Percentiles rank a stretch among this genome's conserved stretches.
Evolutionary conservation across 2,797 vertebrate genomes (phyloP).

Genomic region (Triplophysa bombifrons): DNA sequence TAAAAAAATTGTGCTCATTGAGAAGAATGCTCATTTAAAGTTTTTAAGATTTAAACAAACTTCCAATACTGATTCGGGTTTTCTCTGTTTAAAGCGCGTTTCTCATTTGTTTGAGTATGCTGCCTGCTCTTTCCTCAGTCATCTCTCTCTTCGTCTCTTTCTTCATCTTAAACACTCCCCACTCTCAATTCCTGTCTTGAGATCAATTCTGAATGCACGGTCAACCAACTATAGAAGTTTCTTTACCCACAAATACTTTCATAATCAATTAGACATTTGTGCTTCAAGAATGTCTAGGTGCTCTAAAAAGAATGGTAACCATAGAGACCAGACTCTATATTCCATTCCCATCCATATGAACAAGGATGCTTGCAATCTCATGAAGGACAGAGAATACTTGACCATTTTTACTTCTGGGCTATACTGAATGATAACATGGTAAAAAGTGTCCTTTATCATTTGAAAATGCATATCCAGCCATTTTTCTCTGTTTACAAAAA

Average conservation of each 20-base stretch:
- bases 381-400: neutral
- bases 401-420: slow-evolving; percentile 11
- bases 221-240: neutral
- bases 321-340: slow-evolving; percentile 33
- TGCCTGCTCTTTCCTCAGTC: too few relatives aligned
- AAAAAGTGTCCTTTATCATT: too few relatives aligned
- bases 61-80: too few relatives aligned
- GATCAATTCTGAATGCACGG: neutral
- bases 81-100: too few relatives aligned
- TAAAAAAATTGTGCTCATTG: too few relatives aligned
- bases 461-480: too few relatives aligned
- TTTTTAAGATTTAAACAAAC: too few relatives aligned
- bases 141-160: too few relatives aligned
- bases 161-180: too few relatives aligned
- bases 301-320: slow-evolving; percentile 28
- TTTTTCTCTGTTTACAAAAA: too few relatives aligned
- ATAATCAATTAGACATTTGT: slow-evolving; percentile 21
- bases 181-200: neutral
- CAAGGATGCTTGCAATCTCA: neutral
- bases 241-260: neutral
- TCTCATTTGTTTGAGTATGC: too few relatives aligned
- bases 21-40: too few relatives aligned
- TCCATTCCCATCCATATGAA: slow-evolving; percentile 19
- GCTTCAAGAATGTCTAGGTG: slow-evolving; percentile 1
- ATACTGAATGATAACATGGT: neutral